These are phyloP conservation scores for Tapera naevia DNA, from an alignment of 2,797 vertebrate species.

Conservation along the genomic window DNA sequence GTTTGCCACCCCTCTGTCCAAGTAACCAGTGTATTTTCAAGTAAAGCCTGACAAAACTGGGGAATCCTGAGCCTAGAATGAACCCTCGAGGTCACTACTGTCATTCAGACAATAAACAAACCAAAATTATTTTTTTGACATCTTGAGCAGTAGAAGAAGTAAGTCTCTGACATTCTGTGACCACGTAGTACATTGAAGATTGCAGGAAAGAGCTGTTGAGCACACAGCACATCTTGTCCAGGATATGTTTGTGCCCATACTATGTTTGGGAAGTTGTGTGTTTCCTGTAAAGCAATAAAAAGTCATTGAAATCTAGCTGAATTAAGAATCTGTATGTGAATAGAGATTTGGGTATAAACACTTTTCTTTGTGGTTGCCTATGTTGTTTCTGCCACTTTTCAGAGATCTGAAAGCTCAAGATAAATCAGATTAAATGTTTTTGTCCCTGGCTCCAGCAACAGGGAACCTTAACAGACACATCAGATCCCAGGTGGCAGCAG, in stretches of 20 bases:
- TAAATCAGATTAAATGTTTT: not conserved
- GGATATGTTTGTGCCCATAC: not conserved
- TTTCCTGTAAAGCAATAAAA: not conserved
- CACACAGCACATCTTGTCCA: fast-evolving
- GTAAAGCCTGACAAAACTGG: not conserved
- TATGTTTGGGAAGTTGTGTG: not conserved
- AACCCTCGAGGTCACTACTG: not conserved
- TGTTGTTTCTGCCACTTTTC: not conserved
- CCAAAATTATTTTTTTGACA: fast-evolving
- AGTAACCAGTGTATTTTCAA: not conserved
- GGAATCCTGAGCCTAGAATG: not conserved
- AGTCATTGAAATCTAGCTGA: not conserved
- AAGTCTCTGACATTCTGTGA: not conserved
- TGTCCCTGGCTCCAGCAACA: not conserved
- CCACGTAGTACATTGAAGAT: fast-evolving
- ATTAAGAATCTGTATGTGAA: not conserved
- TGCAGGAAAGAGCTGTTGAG: not conserved
- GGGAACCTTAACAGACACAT: not conserved
- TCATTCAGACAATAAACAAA: not conserved
- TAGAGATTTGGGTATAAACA: not conserved
- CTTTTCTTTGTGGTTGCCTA: not conserved
- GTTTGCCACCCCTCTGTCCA: not conserved
- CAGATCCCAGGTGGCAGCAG: not conserved
- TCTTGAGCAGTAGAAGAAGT: not conserved
- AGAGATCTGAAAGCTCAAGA: not conserved